Percentiles rank a stretch among this genome's conserved stretches.
Conservation (phyloP, 2,113 vertebrate species). For the Hemibagrus wyckioides region DNA sequence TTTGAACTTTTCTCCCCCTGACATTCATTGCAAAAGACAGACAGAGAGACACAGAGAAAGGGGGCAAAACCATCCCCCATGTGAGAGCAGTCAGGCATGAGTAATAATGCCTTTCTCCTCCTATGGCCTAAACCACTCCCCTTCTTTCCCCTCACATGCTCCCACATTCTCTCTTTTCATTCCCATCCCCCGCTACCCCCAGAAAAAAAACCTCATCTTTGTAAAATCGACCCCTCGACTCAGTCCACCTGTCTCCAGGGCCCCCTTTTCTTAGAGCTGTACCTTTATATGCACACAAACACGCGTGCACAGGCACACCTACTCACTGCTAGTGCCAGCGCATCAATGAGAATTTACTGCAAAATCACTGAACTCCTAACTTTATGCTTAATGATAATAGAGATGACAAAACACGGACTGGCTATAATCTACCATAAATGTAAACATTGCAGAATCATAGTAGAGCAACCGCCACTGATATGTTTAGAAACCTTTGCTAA, state of each 20-base stretch:
- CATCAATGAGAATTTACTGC: slow-evolving; percentile 1
- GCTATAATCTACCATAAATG: neutral
- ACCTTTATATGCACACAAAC: slow-evolving; percentile 9
- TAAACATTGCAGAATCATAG: neutral
- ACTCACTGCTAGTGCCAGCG: neutral
- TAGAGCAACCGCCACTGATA: neutral
- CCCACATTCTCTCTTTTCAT: slow-evolving; percentile 36
- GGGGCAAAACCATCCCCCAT: slow-evolving; percentile 49
- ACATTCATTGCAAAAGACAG: slow-evolving; percentile 51
- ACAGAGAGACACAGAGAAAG: slow-evolving; percentile 31
- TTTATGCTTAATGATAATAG: neutral
- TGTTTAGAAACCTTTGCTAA: neutral
- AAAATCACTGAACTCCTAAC: slow-evolving; percentile 7
- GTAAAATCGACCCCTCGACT: slow-evolving; percentile 31
- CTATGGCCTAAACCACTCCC: slow-evolving; percentile 50
- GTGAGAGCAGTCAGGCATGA: slow-evolving; percentile 54
- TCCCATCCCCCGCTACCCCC: slow-evolving; percentile 39
- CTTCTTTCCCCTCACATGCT: slow-evolving; percentile 13
- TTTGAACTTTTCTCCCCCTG: slow-evolving; percentile 50
- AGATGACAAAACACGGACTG: neutral
- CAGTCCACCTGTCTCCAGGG: slow-evolving; percentile 45
- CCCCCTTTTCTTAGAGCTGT: slow-evolving; percentile 33
- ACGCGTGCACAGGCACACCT: slow-evolving; percentile 9
- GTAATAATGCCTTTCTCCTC: slow-evolving; percentile 56
- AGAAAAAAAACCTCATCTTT: slow-evolving; percentile 46